A percentile compares a stretch with the other conserved stretches of the same genome.
phyloP scores from a whole-genome alignment of 2,113 vertebrate genomes.

The Callocephalon fimbriatum region DNA sequence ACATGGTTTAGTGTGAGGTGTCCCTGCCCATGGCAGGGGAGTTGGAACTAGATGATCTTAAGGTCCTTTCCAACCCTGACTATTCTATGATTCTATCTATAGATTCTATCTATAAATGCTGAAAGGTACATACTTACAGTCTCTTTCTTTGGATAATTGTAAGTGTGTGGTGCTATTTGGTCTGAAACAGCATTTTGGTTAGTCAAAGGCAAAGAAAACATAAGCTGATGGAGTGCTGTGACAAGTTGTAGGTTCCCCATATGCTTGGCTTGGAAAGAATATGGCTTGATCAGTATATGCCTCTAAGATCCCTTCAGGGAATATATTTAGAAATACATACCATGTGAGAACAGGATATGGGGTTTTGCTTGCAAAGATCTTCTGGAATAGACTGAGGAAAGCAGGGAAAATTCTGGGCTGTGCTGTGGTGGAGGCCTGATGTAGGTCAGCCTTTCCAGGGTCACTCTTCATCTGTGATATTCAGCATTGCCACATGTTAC shows the following conservation, averaged over 20 bases:
- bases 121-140: neutral
- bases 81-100: neutral
- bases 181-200: neutral
- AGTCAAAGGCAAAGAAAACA: neutral
- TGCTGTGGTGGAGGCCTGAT: neutral
- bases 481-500: neutral
- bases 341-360: rapidly evolving
- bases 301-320: neutral
- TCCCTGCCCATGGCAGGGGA: neutral
- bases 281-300: neutral
- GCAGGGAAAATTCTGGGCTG: neutral
- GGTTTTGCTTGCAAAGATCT: neutral
- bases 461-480: rapidly evolving
- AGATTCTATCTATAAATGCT: neutral
- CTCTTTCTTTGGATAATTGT: neutral
- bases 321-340: neutral
- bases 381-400: neutral
- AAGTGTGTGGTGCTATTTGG: neutral
- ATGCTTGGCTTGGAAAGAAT: neutral
- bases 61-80: neutral
- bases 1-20: too few species aligned
- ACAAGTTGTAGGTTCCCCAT: neutral
- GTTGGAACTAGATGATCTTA: neutral
- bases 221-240: neutral
- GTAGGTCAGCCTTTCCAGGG: neutral